Conservation (phyloP, 2,113 vertebrate species). For the Sigmodon hispidus region DNA sequence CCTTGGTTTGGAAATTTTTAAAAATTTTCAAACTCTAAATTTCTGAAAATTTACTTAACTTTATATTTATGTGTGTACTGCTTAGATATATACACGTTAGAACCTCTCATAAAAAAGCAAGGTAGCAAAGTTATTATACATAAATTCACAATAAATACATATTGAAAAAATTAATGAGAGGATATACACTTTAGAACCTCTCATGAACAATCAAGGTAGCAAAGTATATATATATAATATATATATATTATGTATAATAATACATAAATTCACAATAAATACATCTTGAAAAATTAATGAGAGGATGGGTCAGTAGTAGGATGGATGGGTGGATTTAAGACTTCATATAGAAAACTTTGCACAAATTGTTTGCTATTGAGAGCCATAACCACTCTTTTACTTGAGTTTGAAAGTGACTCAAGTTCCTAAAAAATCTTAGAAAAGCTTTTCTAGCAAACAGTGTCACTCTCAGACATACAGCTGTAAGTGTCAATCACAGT, state of each 20-base stretch:
- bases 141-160: neutral
- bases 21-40: neutral
- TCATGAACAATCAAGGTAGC: neutral
- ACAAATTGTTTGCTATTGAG: neutral
- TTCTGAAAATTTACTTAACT: slow-evolving; percentile 17
- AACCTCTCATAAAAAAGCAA: neutral
- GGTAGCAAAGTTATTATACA: neutral
- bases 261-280: neutral
- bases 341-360: neutral
- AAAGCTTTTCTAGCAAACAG: neutral
- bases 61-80: neutral
- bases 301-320: neutral
- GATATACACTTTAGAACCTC: neutral
- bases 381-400: neutral
- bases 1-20: slow-evolving; percentile 34
- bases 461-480: neutral
- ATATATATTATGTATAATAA: too few species aligned
- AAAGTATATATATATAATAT: too few species aligned
- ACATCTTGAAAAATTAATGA: neutral
- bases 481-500: neutral
- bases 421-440: neutral
- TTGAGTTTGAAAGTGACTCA: slow-evolving; percentile 23
- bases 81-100: neutral
- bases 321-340: neutral
- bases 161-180: neutral